phyloP scores from a whole-genome alignment of 2,797 vertebrate species.

The Cheirogaleus major region DNA sequence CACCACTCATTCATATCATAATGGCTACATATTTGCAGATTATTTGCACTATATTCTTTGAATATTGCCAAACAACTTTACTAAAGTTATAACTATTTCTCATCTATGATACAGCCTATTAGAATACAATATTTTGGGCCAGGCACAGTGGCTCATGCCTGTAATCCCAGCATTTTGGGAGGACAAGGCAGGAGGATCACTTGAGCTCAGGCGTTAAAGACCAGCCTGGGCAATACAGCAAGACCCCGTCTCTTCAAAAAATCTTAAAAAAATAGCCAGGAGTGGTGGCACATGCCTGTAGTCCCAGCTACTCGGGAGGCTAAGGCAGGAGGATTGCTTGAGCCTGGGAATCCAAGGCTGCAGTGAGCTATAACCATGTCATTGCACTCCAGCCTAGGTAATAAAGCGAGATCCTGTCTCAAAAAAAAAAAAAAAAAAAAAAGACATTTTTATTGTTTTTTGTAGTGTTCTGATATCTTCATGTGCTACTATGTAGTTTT shows the following conservation, averaged over 20 bases:
- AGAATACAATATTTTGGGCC: background rate
- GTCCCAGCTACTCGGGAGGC: background rate
- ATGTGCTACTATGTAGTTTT: background rate
- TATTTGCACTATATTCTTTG: background rate
- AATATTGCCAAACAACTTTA: background rate
- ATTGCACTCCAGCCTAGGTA: background rate
- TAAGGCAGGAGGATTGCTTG: background rate
- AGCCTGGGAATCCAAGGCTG: background rate
- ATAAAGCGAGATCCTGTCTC: background rate
- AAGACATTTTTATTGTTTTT: background rate
- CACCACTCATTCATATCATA: background rate
- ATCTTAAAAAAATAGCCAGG: background rate
- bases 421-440: background rate
- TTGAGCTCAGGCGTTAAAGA: background rate
- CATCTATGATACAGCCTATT: background rate
- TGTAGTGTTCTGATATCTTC: background rate
- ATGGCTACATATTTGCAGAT: background rate
- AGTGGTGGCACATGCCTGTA: background rate
- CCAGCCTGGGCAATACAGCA: background rate
- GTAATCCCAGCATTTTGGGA: background rate
- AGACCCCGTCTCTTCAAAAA: background rate
- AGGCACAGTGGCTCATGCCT: background rate
- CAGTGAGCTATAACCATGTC: background rate
- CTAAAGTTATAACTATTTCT: background rate
- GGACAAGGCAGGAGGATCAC: background rate